These are phyloP conservation scores for Beris morrisii DNA, from an alignment of 2,888 invertebrate species.

Conservation along the genomic window DNA sequence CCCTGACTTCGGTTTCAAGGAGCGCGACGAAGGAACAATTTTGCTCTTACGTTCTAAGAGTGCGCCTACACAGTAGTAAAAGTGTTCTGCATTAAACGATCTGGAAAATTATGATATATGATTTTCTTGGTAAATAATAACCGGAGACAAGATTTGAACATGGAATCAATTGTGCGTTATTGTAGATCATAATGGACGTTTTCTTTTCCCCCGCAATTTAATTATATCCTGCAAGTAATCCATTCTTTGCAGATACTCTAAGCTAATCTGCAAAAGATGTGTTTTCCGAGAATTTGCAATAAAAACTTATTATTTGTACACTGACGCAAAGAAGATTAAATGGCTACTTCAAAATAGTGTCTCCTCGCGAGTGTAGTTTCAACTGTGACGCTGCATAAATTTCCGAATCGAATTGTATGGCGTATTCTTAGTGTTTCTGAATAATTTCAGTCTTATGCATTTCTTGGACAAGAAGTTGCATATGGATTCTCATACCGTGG, in stretches of 20 bases:
- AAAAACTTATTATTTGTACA: neutral
- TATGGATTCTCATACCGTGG: too few species aligned
- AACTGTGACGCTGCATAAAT: slow-evolving; percentile 27
- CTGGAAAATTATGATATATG: slow-evolving; percentile 43
- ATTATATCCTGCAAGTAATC: neutral
- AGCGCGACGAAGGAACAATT: neutral
- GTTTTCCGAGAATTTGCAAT: slow-evolving; percentile 3
- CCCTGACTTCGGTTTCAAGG: neutral
- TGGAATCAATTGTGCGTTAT: slow-evolving; percentile 15
- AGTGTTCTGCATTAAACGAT: slow-evolving; percentile 41
- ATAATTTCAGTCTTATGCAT: neutral
- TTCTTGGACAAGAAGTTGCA: too few species aligned
- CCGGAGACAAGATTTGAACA: slow-evolving; percentile 17
- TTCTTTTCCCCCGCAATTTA: slow-evolving; percentile 2
- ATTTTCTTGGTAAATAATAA: slow-evolving; percentile 21
- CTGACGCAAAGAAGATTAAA: neutral
- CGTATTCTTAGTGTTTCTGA: too few species aligned
- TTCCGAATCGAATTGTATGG: slow-evolving; percentile 18
- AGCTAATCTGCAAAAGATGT: neutral
- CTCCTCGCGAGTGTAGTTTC: neutral
- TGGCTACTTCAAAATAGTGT: slow-evolving; percentile 1
- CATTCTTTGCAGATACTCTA: neutral
- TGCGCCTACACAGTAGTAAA: too few species aligned
- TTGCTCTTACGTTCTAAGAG: neutral
- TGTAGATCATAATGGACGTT: slow-evolving; percentile 14